Evolutionary conservation across 2,888 invertebrate genomes (phyloP).

Genomic region (Drosophila borborema): DNA sequence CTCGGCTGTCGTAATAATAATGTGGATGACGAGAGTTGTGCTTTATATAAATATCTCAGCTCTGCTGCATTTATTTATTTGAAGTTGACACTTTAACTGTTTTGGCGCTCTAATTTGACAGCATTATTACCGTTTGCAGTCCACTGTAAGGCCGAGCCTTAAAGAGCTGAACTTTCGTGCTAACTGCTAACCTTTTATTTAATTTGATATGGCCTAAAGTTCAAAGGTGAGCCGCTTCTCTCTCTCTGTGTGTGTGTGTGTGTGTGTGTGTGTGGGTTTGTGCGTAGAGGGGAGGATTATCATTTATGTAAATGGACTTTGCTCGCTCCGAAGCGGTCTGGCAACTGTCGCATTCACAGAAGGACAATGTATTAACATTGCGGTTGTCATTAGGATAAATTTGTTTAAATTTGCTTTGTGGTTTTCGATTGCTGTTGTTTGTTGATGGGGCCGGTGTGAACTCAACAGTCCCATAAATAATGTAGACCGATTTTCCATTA

Average conservation of each 20-base stretch:
- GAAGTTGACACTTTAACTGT: conserved; percentile 2
- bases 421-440: conserved; percentile 19
- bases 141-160: conserved; percentile 10
- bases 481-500: conserved; percentile 60
- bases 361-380: conserved; percentile 47
- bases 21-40: background rate
- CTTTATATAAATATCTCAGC: conserved; percentile 2
- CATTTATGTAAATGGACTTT: conserved; percentile 72
- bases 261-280: background rate
- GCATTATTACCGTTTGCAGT: background rate
- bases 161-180: conserved; percentile 22
- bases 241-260: conserved; percentile 7
- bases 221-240: conserved; percentile 60
- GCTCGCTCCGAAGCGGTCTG: conserved; percentile 42
- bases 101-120: conserved; percentile 1
- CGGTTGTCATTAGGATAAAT: conserved; percentile 49
- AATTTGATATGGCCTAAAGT: conserved; percentile 70
- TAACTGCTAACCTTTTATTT: conserved; percentile 69
- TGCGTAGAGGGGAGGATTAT: conserved; percentile 38
- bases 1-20: background rate
- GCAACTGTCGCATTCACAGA: conserved; percentile 34
- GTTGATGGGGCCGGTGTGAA: conserved; percentile 26
- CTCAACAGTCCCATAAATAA: conserved; percentile 51
- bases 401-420: conserved; percentile 67
- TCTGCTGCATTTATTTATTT: background rate